phyloP scores from a whole-genome alignment of 2,888 invertebrate genomes.

The Ornithoptera alexandrae region DNA sequence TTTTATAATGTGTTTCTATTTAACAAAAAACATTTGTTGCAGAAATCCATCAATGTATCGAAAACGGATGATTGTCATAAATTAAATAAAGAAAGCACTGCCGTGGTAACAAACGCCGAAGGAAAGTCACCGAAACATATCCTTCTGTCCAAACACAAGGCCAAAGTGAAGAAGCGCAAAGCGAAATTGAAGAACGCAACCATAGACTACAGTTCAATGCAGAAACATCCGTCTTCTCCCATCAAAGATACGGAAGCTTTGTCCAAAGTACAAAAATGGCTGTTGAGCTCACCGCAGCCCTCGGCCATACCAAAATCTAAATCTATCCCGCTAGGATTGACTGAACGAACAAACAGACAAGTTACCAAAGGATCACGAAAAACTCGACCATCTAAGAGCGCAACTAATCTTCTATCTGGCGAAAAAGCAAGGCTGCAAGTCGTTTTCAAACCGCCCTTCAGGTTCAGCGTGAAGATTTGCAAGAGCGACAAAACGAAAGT shows the following conservation, averaged over 20 bases:
- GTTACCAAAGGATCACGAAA: slow-evolving; percentile 77
- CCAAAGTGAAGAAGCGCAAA: slow-evolving; percentile 76
- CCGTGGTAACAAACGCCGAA: slow-evolving; percentile 70
- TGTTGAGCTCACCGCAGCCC: slow-evolving; percentile 85
- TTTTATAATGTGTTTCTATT: too few species aligned
- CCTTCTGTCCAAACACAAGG: slow-evolving; percentile 71
- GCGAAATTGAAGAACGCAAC: slow-evolving; percentile 84
- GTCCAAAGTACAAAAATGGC: slow-evolving; percentile 93
- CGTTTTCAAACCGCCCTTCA: slow-evolving; percentile 92
- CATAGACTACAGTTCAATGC: slow-evolving; percentile 87
- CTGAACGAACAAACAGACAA: slow-evolving; percentile 71
- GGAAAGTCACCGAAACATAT: slow-evolving; percentile 80
- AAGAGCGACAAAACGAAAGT: slow-evolving; percentile 85
- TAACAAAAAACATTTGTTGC: slow-evolving; percentile 30
- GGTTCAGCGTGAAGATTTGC: slow-evolving; percentile 89
- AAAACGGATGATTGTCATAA: slow-evolving; percentile 63
- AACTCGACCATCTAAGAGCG: slow-evolving; percentile 83
- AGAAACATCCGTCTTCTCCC: slow-evolving; percentile 79
- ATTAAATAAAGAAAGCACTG: slow-evolving; percentile 66
- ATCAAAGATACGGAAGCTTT: slow-evolving; percentile 78
- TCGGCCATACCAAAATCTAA: slow-evolving; percentile 88
- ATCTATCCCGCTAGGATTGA: slow-evolving; percentile 88
- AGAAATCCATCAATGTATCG: slow-evolving; percentile 63
- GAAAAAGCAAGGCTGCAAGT: slow-evolving; percentile 89
- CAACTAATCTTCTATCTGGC: slow-evolving; percentile 83